phyloP scores from a whole-genome alignment of 2,113 vertebrate species.

The Puffinus mauretanicus region DNA sequence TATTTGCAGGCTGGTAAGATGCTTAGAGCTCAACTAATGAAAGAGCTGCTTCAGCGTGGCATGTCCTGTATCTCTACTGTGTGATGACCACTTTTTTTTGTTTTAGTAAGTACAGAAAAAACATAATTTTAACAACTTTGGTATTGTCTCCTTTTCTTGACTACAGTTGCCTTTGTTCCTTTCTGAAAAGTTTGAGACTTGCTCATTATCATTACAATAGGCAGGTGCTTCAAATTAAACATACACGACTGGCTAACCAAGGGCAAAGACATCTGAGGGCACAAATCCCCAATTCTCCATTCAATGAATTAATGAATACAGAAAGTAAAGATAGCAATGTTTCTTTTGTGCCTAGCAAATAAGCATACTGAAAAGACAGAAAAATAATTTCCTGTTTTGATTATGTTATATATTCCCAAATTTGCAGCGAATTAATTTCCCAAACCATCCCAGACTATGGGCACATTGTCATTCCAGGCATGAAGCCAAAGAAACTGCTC shows the following conservation, averaged over 20 bases:
- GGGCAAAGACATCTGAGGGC: neutral
- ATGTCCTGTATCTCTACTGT: neutral
- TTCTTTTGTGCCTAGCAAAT: slow-evolving; percentile 9
- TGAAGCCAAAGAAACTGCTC: neutral
- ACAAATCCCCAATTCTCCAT: neutral
- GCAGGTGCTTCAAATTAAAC: slow-evolving; percentile 28
- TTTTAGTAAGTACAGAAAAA: neutral
- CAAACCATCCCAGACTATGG: neutral
- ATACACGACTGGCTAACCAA: neutral
- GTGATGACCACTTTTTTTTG: neutral
- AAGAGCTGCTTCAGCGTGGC: neutral
- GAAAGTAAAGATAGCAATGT: slow-evolving; percentile 3
- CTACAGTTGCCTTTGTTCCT: neutral
- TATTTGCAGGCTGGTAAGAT: neutral
- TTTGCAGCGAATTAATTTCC: neutral
- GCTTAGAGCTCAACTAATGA: neutral
- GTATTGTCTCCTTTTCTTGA: neutral
- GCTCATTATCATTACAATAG: neutral
- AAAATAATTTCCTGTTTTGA: neutral
- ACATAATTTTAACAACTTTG: neutral
- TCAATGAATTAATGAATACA: neutral
- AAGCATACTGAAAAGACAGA: neutral
- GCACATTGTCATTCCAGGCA: neutral
- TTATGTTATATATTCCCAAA: neutral
- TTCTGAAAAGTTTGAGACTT: neutral